Percentiles rank a stretch among this genome's conserved stretches.
Conservation (phyloP, 2,888 invertebrate species). For the Cylloceria caligata region DNA sequence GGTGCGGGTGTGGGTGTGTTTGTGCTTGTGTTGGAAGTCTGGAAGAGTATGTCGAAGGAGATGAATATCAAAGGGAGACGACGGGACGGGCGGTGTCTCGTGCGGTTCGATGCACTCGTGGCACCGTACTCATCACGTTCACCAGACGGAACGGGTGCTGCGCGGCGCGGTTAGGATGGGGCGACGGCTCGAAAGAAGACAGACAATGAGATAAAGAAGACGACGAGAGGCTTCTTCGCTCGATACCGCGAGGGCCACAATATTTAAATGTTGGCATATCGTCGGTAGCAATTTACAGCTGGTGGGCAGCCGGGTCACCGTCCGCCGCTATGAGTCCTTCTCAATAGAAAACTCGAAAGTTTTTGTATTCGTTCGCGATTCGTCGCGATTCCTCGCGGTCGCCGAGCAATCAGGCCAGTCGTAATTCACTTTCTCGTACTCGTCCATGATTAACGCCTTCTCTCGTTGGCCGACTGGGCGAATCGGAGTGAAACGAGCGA, state of each 20-base stretch:
- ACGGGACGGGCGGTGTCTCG: constrained; percentile 4
- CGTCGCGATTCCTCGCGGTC: constrained; percentile 67
- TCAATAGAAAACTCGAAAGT: constrained; percentile 67
- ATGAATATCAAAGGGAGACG: constrained; percentile 14
- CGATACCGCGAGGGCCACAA: constrained; percentile 25
- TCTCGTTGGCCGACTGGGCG: constrained; percentile 56
- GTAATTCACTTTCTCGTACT: constrained; percentile 67
- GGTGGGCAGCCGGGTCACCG: constrained; percentile 15
- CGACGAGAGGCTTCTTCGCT: constrained; percentile 3
- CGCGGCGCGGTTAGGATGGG: constrained; percentile 22
- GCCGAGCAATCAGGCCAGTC: constrained; percentile 68
- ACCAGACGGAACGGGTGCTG: constrained; percentile 33
- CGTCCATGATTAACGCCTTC: constrained; percentile 67
- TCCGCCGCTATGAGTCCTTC: constrained; percentile 7
- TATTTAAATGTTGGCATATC: constrained; percentile 26
- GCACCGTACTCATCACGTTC: constrained; percentile 29
- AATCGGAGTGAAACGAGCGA: constrained; percentile 68
- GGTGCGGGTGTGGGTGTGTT: too few relatives aligned
- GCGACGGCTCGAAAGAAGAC: constrained; percentile 8
- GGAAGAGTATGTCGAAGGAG: neutral
- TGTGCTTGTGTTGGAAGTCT: neutral
- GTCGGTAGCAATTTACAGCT: constrained; percentile 27
- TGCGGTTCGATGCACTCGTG: constrained; percentile 50
- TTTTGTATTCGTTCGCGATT: constrained; percentile 63
- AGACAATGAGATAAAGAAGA: constrained; percentile 15